These are phyloP conservation scores for Ophion ventricosus DNA, from an alignment of 2,888 invertebrate genomes.

Conservation along the genomic window DNA sequence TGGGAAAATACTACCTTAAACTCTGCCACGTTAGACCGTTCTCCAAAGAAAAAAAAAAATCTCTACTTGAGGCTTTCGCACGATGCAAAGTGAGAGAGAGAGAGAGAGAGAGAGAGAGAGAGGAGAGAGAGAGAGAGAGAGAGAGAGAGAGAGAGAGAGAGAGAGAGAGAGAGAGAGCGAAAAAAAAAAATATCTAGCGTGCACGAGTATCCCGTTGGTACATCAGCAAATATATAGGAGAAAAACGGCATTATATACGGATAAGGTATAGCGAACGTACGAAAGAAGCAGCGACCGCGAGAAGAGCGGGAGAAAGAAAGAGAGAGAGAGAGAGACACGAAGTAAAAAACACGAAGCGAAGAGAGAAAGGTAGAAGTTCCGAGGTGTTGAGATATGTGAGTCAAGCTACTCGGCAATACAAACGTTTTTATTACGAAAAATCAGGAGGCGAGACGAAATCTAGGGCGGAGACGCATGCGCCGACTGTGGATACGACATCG, in stretches of 20 bases:
- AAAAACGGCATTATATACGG: slow-evolving; percentile 19
- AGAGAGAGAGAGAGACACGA: background rate
- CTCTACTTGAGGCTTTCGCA: too few species aligned
- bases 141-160: too few species aligned
- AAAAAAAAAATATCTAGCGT: background rate
- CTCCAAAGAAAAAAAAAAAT: too few species aligned
- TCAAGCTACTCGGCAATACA: slow-evolving; percentile 77
- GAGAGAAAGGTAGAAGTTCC: slow-evolving; percentile 10
- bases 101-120: too few species aligned
- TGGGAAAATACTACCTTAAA: too few species aligned
- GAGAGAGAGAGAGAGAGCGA: background rate
- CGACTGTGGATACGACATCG: slow-evolving; percentile 37
- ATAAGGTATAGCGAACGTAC: slow-evolving; percentile 11
- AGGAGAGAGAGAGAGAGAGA: too few species aligned
- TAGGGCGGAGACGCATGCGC: slow-evolving; percentile 72
- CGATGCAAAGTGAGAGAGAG: too few species aligned
- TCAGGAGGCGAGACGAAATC: slow-evolving; percentile 80
- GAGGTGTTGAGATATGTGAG: slow-evolving; percentile 73
- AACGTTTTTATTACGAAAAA: slow-evolving; percentile 82
- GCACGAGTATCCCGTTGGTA: background rate
- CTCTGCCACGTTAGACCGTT: too few species aligned
- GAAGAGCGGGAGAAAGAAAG: slow-evolving; percentile 11
- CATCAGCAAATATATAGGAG: slow-evolving; percentile 5
- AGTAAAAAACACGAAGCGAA: background rate
- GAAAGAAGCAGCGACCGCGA: slow-evolving; percentile 12